A percentile compares a stretch with the other conserved stretches of the same genome.
These are phyloP conservation scores for Anguilla megastoma DNA, from an alignment of 2,797 vertebrate genomes.

Conservation along the genomic window DNA sequence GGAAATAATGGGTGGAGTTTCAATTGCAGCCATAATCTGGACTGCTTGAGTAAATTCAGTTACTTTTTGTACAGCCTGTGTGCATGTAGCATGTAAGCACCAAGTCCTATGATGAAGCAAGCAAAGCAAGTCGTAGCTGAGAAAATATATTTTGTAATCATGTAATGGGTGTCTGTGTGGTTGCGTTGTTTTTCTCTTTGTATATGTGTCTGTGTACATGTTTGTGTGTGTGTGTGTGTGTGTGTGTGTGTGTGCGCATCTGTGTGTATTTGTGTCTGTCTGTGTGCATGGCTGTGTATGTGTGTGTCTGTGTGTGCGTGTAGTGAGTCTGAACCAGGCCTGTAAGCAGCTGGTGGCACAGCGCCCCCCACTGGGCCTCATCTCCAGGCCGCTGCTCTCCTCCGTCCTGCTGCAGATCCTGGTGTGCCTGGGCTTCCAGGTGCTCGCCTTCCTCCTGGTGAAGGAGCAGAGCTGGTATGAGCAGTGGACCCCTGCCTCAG, in stretches of 20 bases:
- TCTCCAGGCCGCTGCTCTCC: conserved; percentile 89
- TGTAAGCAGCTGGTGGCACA: conserved; percentile 91
- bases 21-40: neutral
- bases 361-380: conserved; percentile 90
- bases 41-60: neutral
- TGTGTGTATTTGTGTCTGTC: conserved; percentile 4
- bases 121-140: neutral
- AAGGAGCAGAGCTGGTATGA: conserved; percentile 84
- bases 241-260: neutral
- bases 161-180: neutral
- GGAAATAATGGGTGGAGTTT: neutral
- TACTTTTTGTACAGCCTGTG: neutral
- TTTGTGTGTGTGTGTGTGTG: neutral
- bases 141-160: neutral
- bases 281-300: neutral
- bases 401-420: conserved; percentile 94
- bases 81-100: neutral
- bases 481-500: conserved; percentile 70
- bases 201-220: neutral
- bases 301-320: neutral
- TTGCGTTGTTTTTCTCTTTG: conserved; percentile 1
- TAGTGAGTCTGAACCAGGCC: conserved; percentile 96
- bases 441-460: conserved; percentile 85
- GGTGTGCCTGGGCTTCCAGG: conserved; percentile 90
- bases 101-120: neutral